Conservation (phyloP, 2,113 vertebrate genomes). For the Elanus axillaris region DNA sequence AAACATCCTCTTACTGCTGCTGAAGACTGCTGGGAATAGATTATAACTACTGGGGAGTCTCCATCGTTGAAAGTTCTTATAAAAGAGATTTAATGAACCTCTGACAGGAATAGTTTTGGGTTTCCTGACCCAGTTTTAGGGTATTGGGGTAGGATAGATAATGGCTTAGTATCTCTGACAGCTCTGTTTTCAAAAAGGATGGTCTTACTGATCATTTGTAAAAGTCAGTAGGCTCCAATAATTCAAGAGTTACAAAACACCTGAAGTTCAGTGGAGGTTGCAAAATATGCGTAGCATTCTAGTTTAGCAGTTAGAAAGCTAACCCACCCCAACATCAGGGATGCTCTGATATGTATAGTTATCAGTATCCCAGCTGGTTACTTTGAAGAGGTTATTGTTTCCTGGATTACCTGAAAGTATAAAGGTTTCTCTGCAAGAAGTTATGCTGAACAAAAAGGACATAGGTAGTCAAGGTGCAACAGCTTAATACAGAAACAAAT, state of each 20-base stretch:
- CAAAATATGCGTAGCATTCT: background rate
- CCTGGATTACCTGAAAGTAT: background rate
- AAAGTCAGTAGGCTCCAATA: background rate
- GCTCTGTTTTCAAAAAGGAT: background rate
- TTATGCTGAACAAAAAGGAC: background rate
- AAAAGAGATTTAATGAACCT: background rate
- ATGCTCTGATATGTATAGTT: background rate
- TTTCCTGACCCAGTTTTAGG: background rate
- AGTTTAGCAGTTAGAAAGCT: background rate
- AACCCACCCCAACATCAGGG: fast-evolving
- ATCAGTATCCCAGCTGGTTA: background rate
- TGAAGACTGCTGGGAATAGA: background rate
- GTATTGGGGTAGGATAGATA: background rate
- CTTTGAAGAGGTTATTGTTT: background rate
- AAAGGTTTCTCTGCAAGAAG: background rate
- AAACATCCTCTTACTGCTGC: background rate
- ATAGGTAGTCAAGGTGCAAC: background rate
- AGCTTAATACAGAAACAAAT: background rate
- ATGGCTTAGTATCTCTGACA: background rate
- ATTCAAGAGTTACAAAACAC: background rate
- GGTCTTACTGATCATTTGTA: background rate
- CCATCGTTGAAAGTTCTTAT: background rate
- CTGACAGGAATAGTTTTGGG: background rate
- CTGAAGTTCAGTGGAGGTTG: background rate
- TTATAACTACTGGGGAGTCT: background rate